Evolutionary conservation across 2,797 vertebrate species (phyloP).

Genomic region (Chiroxiphia lanceolata): DNA sequence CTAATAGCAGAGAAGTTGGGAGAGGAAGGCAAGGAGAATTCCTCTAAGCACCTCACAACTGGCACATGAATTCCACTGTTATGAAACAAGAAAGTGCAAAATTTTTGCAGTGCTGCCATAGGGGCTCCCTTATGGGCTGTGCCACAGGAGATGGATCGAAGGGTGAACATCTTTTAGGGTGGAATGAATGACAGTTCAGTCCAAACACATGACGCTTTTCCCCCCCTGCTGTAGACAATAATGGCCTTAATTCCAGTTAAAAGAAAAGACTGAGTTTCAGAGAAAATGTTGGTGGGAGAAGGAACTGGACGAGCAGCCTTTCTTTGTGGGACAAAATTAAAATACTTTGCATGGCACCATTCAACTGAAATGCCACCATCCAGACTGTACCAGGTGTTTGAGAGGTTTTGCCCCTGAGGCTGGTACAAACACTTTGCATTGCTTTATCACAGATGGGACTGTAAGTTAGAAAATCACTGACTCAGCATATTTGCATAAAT

Average conservation of each 20-base stretch:
- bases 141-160: neutral
- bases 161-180: neutral
- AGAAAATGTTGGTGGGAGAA: neutral
- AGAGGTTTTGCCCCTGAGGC: neutral
- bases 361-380: neutral
- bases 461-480: neutral
- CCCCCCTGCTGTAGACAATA: neutral
- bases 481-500: neutral
- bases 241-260: neutral
- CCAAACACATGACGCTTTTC: fast-evolving
- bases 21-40: neutral
- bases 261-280: neutral
- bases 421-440: neutral
- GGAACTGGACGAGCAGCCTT: neutral
- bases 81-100: neutral
- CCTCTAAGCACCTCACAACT: neutral
- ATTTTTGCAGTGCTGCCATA: neutral
- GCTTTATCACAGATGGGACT: neutral
- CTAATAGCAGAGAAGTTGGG: neutral
- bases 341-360: fast-evolving
- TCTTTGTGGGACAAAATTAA: neutral
- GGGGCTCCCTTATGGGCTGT: neutral
- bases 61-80: neutral
- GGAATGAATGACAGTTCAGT: neutral
- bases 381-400: neutral